These are phyloP conservation scores for Hartigia nigra DNA, from an alignment of 2,888 invertebrate species.

Conservation along the genomic window DNA sequence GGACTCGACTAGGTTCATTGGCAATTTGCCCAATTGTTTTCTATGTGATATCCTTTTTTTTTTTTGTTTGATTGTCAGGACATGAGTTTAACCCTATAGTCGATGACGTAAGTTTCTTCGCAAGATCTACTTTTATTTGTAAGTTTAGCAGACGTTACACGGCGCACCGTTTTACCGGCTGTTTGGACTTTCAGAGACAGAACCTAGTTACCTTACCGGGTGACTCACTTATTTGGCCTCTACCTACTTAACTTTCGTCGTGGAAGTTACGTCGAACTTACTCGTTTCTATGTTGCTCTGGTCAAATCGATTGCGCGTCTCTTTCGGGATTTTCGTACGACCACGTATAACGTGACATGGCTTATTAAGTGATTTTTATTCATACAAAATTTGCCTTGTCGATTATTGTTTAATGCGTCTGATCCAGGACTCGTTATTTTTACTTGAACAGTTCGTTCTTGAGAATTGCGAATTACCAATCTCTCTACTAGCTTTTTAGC, in stretches of 20 bases:
- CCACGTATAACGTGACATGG: neutral
- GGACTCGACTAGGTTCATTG: neutral
- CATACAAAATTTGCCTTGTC: neutral
- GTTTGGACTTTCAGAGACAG: neutral
- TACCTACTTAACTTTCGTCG: conserved; percentile 30
- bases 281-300: neutral
- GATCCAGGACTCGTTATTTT: no score
- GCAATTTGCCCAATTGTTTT: neutral
- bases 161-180: neutral
- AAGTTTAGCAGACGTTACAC: neutral
- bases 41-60: neutral
- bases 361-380: neutral
- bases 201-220: conserved; percentile 35
- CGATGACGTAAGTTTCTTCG: neutral
- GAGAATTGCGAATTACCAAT: neutral
- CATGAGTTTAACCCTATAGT: neutral
- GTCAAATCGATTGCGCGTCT: no score
- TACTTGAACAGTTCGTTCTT: neutral
- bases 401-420: no score
- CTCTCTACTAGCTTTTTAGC: neutral
- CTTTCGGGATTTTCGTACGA: neutral
- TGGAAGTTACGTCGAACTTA: neutral
- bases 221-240: conserved; percentile 33
- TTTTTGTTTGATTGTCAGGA: neutral
- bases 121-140: neutral